Evolutionary conservation across 2,888 invertebrate genomes (phyloP), one percentile per base, ranked within the genome.

Genomic region (Archaeoteleia sp.): DNA sequence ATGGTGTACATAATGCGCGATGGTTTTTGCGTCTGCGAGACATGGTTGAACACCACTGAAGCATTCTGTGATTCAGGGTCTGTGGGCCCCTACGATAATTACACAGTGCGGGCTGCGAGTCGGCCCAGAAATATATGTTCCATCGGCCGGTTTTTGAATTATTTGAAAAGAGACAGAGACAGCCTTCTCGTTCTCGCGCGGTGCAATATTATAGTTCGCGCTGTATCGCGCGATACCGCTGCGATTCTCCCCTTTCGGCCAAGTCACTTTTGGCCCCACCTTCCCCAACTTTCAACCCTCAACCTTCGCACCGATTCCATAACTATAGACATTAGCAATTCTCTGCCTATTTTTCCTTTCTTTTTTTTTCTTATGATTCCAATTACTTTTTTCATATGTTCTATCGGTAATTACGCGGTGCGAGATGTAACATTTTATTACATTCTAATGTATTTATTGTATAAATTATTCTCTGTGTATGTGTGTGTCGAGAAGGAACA

Each of bases 71-170:
- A 78, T 77, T 78, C 80, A 77, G 79, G 78, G 75, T 74, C 79
- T 61, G 73, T 67, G 67, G 79, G 80, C 78, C 78, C 80, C 82
- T 78, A 81, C 82, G 83, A 85, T 85, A 85, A 85, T 85, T 85
- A 85, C 84, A 84, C 80, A 83, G 81, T 83, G 78, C 80, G 80
- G 79, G 79, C 78, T 79, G 80, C 80, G 79, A 79, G 78, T 68
- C 79, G 78, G 78, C 76, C 77, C 78, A 81, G 80, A 82, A 82
- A 84, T 83, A 82, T 83, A 82, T 82, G 82, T 85, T 84, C 84
- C 83, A 85, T 85, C 84, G 82, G 82, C 80, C 81, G 81, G 81
- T 84, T 84, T 85, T 84, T 85, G 83, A 85, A 85, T 85, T 85
- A 85, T 85, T 85, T 83, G 84, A 85, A 85, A 84, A 85, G 84